Base-by-base conservation (phyloP, 2,113 vertebrate genomes). In the Microcebus jonahi region DNA sequence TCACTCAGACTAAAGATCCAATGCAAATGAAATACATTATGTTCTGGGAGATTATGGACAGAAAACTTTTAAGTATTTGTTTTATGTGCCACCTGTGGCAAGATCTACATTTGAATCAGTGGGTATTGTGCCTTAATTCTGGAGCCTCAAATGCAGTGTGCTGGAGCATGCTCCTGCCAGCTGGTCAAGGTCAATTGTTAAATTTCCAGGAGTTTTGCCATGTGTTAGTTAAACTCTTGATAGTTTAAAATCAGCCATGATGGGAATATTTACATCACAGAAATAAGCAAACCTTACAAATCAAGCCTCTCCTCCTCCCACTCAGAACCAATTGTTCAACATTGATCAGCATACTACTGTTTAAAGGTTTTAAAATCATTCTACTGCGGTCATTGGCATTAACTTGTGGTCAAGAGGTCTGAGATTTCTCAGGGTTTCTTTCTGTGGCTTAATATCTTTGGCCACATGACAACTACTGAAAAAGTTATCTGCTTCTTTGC, bases 231-330 rank as follows among this genome's bases (percentile, higher is more conserved):
- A 76, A 92, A 36, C 73, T 48, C 25, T 25, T 70, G 14, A 95
- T 82, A 79, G 31, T 48, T 88, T 84, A 91, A 80, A 90, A 88
- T 84, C 31, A 92, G 13, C 61, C 63, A 21, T 68, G 21, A 57
- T 79, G 53, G 63, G 81, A 91, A 81, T 92, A 88, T 87, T 94
- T 81, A 36, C 18, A 82, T 48, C 11, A 50, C 42, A 96, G 76
- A 97, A 76, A 90, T 80, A 48, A 91, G 31, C 31, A 96, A 92
- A 85, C 53, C 27, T 25, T 93, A 13, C 7, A 91, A 83, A 85
- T 90, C 61, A 48, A 95, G 31, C 53, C 23, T 39, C 39, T 34
- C 34, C 3, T 59, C 53, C 1, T 50, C 27, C 29, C 18, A 73
- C 42, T 20, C n/a, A 65, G 45, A 92, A 61, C 25, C 85, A 67